Evolutionary conservation across 1,140 invertebrate species (phyloP).

Genomic region (Sinella curviseta): DNA sequence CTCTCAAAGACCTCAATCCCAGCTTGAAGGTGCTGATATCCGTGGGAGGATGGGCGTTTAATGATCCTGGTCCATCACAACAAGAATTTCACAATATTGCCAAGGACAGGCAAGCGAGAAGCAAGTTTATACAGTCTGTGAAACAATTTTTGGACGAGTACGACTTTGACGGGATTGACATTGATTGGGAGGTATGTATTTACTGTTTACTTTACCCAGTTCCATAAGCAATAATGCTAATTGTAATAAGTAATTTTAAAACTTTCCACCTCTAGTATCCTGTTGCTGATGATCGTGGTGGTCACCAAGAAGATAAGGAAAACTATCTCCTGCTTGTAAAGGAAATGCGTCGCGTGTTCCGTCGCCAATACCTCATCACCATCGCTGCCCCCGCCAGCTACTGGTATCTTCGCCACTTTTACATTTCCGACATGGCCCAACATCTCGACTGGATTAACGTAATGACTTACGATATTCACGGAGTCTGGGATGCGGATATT

Average conservation of each 20-base stretch:
- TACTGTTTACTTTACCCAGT: neutral
- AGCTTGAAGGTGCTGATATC: neutral
- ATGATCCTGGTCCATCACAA: constrained; percentile 13
- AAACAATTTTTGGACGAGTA: constrained; percentile 1
- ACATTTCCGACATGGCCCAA: constrained; percentile 17
- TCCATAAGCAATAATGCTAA: neutral
- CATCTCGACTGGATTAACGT: constrained; percentile 28
- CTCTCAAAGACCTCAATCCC: constrained; percentile 20
- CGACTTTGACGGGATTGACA: constrained; percentile 24
- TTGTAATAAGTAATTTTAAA: neutral
- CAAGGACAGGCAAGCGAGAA: neutral
- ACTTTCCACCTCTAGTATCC: neutral
- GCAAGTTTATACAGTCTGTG: constrained; percentile 14
- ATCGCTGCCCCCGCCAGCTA: constrained; percentile 24
- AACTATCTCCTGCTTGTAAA: constrained; percentile 6
- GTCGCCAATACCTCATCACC: constrained; percentile 4
- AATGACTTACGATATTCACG: constrained; percentile 30
- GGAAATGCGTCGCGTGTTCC: constrained; percentile 1
- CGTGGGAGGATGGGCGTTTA: constrained; percentile 30
- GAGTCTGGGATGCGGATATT: constrained; percentile 23
- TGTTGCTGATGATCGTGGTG: constrained; percentile 21
- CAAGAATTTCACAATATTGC: neutral
- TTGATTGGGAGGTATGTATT: constrained; percentile 18
- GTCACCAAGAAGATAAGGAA: neutral
- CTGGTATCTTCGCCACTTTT: constrained; percentile 22